Base-by-base conservation (phyloP, 2,888 invertebrate species). In the Agapostemon virescens region DNA sequence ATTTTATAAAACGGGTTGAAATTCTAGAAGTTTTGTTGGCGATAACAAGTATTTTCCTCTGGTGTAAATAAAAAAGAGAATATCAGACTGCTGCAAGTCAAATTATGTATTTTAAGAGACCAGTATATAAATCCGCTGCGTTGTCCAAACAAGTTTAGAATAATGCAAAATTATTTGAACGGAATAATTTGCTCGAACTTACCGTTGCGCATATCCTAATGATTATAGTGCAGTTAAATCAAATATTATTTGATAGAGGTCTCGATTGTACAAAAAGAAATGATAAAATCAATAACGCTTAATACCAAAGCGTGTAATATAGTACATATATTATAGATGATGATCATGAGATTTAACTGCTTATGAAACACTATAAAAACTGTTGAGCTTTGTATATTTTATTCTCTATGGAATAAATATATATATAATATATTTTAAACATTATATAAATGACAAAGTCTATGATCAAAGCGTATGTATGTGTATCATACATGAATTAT, bases 61-160 rank as follows among this genome's bases (percentile, higher is more conserved):
- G 40, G 45, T 73, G 69, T 67, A 69, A 71, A 69, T 75, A 67
- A 68, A 23, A n/a, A 71, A 63, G 69, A 72, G 75, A 81, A 71
- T 75, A n/a, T 40, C 64, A 52, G 75, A 58, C 81, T 69, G 81
- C 63, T 81, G 61, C 26, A 33, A 20, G 36, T 13, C 33, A 52
- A 55, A 38, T 33, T 6, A n/a, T 13, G 9, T 3, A 15, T 33
- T 45, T 49, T 55, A 38, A n/a, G 7, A 33, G 38, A 30, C 30
- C 26, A 40, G 52, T 40, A 23, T 40, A 23, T 68, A 30, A 23
- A 58, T 45, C 33, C 68, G 26, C 52, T 74, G 30, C 15, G 38
- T 58, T 26, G 58, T 58, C 30, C 38, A 69, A 13, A 30, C 40
- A 20, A 73, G 36, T 52, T 66, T 66, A 30, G n/a, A n/a, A 36